phyloP scores from a whole-genome alignment of 2,113 vertebrate species.

The Daboia siamensis region DNA sequence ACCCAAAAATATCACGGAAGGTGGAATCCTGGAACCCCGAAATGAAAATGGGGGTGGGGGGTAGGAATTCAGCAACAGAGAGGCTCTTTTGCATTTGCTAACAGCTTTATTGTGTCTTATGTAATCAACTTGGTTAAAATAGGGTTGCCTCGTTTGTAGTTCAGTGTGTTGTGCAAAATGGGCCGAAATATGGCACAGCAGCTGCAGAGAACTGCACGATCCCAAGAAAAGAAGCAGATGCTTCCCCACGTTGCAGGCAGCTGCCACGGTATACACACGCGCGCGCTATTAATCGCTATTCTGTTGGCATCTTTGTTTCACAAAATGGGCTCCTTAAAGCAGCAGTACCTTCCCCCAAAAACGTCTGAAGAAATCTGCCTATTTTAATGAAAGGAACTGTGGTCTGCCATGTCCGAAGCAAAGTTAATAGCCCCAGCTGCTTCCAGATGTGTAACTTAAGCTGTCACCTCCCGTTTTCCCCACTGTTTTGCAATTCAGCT shows the following conservation, averaged over 20 bases:
- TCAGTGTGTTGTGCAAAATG: not conserved
- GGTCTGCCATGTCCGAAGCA: not conserved
- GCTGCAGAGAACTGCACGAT: not conserved
- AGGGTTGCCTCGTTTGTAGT: not conserved
- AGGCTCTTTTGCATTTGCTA: not conserved
- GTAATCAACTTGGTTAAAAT: not conserved
- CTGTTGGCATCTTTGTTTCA: not conserved
- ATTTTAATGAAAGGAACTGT: not conserved
- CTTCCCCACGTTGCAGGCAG: not conserved
- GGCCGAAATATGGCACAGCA: not conserved
- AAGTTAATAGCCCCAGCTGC: not conserved
- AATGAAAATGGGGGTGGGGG: rapidly evolving
- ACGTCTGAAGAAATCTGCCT: not conserved
- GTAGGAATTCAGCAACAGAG: not conserved
- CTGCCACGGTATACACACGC: not conserved
- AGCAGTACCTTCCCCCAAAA: not conserved
- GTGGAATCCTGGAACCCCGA: not conserved
- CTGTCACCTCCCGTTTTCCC: not conserved
- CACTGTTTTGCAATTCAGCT: not conserved
- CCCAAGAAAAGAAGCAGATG: not conserved
- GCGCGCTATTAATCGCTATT: not conserved
- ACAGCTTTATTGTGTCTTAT: not conserved
- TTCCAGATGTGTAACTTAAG: not conserved
- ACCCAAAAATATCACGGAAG: not conserved
- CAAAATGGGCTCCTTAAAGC: not conserved